Evolutionary conservation across 2,888 invertebrate genomes (phyloP).

Genomic region (Drosophila yooni): DNA sequence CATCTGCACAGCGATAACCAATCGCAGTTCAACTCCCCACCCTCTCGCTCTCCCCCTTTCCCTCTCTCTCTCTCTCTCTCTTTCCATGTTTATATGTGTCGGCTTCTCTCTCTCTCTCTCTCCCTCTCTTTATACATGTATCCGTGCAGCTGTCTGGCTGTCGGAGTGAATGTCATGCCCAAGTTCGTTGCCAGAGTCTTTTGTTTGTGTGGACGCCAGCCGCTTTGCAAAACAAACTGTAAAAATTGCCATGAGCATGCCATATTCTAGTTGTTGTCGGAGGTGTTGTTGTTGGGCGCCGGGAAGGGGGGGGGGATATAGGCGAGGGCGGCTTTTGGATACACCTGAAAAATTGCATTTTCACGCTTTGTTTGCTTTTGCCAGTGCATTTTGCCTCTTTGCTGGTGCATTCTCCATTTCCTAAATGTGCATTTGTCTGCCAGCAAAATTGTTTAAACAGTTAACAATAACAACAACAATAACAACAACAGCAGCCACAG

Average conservation of each 20-base stretch:
- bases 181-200: slow-evolving; percentile 81
- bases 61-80: background rate
- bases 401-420: slow-evolving; percentile 31
- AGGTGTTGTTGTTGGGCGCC: background rate
- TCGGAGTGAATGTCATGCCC: slow-evolving; percentile 47
- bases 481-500: slow-evolving; percentile 20
- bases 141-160: slow-evolving; percentile 6
- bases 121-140: slow-evolving; percentile 16
- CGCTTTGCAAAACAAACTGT: slow-evolving; percentile 80
- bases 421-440: slow-evolving; percentile 58
- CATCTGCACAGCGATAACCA: slow-evolving; percentile 20
- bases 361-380: slow-evolving; percentile 78
- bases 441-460: slow-evolving; percentile 56
- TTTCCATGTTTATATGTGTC: background rate
- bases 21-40: slow-evolving; percentile 27
- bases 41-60: background rate
- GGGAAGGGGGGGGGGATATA: background rate
- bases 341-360: slow-evolving; percentile 77
- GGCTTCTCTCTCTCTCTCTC: slow-evolving; percentile 4
- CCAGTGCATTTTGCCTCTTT: background rate
- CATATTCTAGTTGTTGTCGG: slow-evolving; percentile 52
- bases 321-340: slow-evolving; percentile 2
- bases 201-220: slow-evolving; percentile 54
- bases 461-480: slow-evolving; percentile 25
- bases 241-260: slow-evolving; percentile 71